Evolutionary conservation across 2,888 invertebrate species (phyloP).

Genomic region (Cheilosia variabilis): DNA sequence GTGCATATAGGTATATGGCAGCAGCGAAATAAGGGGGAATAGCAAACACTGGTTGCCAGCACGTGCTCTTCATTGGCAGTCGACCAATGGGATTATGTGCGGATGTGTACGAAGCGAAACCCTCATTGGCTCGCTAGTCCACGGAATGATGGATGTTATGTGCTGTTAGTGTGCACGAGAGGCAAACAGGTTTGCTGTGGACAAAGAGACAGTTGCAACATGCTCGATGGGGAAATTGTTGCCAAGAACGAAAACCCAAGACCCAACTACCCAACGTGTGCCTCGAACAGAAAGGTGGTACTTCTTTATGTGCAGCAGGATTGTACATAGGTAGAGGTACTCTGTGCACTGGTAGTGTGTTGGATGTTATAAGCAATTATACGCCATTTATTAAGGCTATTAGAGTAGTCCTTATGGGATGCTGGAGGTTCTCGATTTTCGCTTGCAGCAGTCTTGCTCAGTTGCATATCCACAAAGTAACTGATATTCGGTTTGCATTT

Average conservation of each 20-base stretch:
- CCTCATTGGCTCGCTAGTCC: slow-evolving; percentile 58
- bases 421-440: too few species aligned
- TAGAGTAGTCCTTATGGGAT: too few species aligned
- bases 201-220: slow-evolving; percentile 30
- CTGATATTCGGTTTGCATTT: too few species aligned
- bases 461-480: too few species aligned
- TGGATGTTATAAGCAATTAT: too few species aligned
- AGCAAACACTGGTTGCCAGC: slow-evolving; percentile 76
- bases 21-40: slow-evolving; percentile 36
- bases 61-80: slow-evolving; percentile 79
- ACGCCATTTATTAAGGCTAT: too few species aligned
- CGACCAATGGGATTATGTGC: slow-evolving; percentile 79
- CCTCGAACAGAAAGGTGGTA: background rate
- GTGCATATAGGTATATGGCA: background rate
- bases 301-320: background rate
- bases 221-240: slow-evolving; percentile 64
- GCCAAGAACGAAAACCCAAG: background rate
- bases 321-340: too few species aligned
- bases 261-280: background rate
- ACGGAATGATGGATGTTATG: slow-evolving; percentile 11
- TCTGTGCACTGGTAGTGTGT: too few species aligned
- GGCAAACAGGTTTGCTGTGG: slow-evolving; percentile 49
- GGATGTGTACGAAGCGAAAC: slow-evolving; percentile 75
- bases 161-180: slow-evolving; percentile 21
- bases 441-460: too few species aligned